phyloP scores from a whole-genome alignment of 23 tunicate species.

The Ascidia mentula region DNA sequence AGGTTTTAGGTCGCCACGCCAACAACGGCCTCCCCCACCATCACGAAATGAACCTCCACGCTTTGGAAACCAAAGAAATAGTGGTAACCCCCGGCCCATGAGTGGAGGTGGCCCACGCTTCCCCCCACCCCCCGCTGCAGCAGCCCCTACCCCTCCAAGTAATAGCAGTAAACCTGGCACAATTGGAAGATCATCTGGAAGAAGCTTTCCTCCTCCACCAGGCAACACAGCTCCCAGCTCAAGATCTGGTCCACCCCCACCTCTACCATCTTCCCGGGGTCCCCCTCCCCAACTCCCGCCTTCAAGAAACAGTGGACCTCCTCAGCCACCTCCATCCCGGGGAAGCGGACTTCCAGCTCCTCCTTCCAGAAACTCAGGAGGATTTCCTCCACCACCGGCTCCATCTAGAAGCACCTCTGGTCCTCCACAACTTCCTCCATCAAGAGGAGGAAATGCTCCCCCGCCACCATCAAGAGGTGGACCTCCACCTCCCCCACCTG shows the following conservation, averaged over 20 bases:
- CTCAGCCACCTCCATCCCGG: slow-evolving; percentile 17
- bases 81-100: neutral
- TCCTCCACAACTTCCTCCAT: slow-evolving; percentile 2
- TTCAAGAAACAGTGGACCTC: slow-evolving; percentile 23
- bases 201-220: slow-evolving; percentile 22
- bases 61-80: neutral
- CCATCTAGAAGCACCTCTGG: neutral
- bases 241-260: neutral
- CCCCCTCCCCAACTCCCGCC: slow-evolving; percentile 3
- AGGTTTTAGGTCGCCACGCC: neutral
- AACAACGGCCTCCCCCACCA: slow-evolving; percentile 17
- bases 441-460: neutral
- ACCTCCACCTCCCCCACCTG: slow-evolving; percentile 14
- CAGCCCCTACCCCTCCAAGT: slow-evolving; percentile 56
- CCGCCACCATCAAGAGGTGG: slow-evolving; percentile 5
- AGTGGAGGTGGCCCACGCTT: slow-evolving; percentile 11
- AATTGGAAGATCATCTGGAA: slow-evolving; percentile 43
- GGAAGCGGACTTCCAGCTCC: slow-evolving; percentile 28
- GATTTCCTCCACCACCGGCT: slow-evolving; percentile 5
- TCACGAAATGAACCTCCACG: slow-evolving; percentile 21
- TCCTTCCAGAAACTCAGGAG: slow-evolving; percentile 12
- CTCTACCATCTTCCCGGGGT: neutral
- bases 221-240: neutral
- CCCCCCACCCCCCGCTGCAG: slow-evolving; percentile 11
- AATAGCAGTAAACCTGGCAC: slow-evolving; percentile 36